Percentiles rank a stretch among this genome's conserved stretches.
Evolutionary conservation across 1,140 invertebrate genomes (phyloP).

Genomic region (Drosophila ercepeae): DNA sequence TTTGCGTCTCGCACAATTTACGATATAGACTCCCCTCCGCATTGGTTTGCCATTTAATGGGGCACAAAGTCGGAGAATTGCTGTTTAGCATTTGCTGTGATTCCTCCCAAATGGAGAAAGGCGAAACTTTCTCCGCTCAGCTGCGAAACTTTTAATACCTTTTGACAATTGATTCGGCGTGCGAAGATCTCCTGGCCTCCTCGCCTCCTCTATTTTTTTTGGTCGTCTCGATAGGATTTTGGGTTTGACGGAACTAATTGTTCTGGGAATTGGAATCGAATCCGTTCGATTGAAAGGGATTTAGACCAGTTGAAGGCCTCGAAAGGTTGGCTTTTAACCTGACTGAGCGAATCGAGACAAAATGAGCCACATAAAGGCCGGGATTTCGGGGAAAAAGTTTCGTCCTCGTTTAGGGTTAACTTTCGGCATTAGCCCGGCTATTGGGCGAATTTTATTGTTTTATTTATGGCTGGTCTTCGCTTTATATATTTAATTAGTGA

Average conservation of each 20-base stretch:
- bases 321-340: conserved; percentile 7
- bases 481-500: conserved; percentile 72
- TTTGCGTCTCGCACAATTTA: conserved; percentile 80
- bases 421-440: conserved; percentile 24
- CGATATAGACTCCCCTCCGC: conserved; percentile 66
- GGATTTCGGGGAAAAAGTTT: neutral
- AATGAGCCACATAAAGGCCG: neutral
- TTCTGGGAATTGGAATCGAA: conserved; percentile 54
- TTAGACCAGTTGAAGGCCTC: conserved; percentile 26
- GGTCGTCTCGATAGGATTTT: neutral
- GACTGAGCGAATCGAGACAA: neutral
- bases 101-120: conserved; percentile 20
- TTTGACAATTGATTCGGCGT: conserved; percentile 76
- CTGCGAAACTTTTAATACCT: conserved; percentile 76
- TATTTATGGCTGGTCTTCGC: conserved; percentile 30
- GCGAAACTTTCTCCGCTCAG: conserved; percentile 60
- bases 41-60: conserved; percentile 75
- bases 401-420: conserved; percentile 14
- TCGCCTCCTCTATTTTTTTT: no score
- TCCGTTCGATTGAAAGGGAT: conserved; percentile 42
- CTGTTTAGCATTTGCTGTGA: conserved; percentile 70
- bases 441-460: conserved; percentile 39
- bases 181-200: conserved; percentile 10
- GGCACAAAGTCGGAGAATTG: conserved; percentile 54
- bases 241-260: conserved; percentile 47